phyloP scores from a whole-genome alignment of 2,113 vertebrate genomes.

The Sarotherodon lohbergeri region DNA sequence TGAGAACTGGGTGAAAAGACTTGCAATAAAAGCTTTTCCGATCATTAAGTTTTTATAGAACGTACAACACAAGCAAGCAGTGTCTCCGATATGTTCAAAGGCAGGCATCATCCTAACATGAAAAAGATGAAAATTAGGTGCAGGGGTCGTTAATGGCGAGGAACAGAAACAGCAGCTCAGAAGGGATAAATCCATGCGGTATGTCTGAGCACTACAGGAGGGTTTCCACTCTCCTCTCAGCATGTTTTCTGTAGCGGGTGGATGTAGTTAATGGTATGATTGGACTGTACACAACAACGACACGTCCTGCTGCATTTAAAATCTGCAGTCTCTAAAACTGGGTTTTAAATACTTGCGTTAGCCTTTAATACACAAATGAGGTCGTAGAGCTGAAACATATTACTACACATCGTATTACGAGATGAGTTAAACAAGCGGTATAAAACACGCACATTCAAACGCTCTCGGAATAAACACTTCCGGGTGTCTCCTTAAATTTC shows the following conservation, averaged over 20 bases:
- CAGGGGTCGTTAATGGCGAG: background rate
- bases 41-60: background rate
- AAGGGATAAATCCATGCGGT: slow-evolving; percentile 23
- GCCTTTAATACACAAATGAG: background rate
- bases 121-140: background rate
- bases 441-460: background rate
- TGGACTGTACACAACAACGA: background rate
- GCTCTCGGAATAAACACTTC: background rate
- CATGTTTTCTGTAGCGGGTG: background rate
- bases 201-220: slow-evolving; percentile 9
- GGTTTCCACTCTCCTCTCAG: slow-evolving; percentile 11
- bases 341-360: background rate
- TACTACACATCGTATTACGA: background rate
- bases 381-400: background rate
- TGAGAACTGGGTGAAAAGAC: background rate
- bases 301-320: background rate
- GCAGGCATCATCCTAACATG: background rate
- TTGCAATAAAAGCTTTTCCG: background rate
- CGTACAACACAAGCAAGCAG: background rate
- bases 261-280: background rate
- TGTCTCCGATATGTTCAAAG: background rate
- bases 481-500: background rate
- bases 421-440: background rate
- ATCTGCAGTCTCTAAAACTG: background rate
- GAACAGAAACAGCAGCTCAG: background rate